Percentiles rank a stretch among this genome's conserved stretches.
Conservation (phyloP, 2,113 vertebrate species). For the Hippoglossus stenolepis region DNA sequence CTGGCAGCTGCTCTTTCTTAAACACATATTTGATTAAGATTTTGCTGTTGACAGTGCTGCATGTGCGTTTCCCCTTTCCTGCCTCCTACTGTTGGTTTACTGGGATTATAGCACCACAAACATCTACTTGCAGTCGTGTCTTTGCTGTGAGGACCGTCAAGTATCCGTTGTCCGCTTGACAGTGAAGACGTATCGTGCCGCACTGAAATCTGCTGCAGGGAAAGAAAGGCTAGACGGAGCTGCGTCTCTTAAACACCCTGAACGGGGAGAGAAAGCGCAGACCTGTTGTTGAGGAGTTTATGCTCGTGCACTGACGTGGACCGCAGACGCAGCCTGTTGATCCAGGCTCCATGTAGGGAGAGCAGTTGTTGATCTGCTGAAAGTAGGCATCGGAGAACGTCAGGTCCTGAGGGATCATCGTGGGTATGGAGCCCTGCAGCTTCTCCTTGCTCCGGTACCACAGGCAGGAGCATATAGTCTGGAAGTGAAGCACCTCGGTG, state of each 20-base stretch:
- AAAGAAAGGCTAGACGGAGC: constrained; percentile 86
- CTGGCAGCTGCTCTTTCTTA: neutral
- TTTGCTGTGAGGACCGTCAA: constrained; percentile 21
- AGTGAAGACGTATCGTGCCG: constrained; percentile 18
- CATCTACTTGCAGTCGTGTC: constrained; percentile 47
- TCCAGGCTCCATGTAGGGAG: constrained; percentile 82
- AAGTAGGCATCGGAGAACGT: constrained; percentile 89
- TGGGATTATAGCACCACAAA: constrained; percentile 74
- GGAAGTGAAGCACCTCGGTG: constrained; percentile 94
- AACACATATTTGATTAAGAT: constrained; percentile 39
- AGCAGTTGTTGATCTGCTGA: constrained; percentile 84
- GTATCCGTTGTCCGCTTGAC: constrained; percentile 45
- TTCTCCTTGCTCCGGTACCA: constrained; percentile 96
- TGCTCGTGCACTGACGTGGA: constrained; percentile 86
- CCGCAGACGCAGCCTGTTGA: constrained; percentile 89
- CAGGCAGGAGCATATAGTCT: constrained; percentile 96
- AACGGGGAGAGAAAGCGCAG: constrained; percentile 89
- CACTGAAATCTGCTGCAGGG: constrained; percentile 19
- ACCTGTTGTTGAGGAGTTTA: constrained; percentile 90
- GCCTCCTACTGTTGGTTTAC: constrained; percentile 48
- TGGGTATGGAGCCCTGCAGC: constrained; percentile 85
- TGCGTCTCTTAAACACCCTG: constrained; percentile 89
- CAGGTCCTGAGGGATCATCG: constrained; percentile 89
- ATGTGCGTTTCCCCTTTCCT: constrained; percentile 22
- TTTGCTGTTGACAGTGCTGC: constrained; percentile 41